These are phyloP conservation scores for Pseudorhiza aurosa DNA, from an alignment of 30 jellyfish, hydroid and myxozoan genomes.

Conservation along the genomic window DNA sequence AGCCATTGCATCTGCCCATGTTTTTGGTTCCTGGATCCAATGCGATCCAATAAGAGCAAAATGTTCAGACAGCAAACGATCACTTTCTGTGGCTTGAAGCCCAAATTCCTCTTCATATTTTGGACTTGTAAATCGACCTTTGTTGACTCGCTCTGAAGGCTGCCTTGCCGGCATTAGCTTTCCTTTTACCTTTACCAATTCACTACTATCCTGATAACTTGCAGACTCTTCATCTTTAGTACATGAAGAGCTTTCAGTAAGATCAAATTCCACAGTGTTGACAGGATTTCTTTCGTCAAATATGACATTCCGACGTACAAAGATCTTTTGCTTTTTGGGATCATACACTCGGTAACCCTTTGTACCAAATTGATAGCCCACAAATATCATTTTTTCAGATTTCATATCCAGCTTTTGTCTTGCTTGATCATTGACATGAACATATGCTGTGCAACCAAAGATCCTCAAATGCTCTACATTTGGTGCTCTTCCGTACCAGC, in stretches of 20 bases:
- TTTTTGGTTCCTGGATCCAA: background rate
- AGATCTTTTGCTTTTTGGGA: background rate
- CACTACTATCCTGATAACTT: background rate
- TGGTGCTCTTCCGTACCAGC: background rate
- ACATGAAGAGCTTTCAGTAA: background rate
- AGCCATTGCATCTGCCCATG: background rate
- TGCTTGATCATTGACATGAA: background rate
- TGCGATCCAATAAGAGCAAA: background rate
- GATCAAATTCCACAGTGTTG: background rate
- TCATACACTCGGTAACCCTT: background rate
- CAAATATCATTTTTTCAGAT: background rate
- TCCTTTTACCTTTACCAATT: background rate
- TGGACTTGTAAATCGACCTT: background rate
- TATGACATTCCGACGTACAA: background rate
- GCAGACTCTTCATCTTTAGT: background rate
- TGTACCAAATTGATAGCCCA: conserved; percentile 1
- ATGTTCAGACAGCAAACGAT: background rate
- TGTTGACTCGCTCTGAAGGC: background rate
- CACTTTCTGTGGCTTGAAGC: background rate
- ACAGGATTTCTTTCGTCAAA: background rate
- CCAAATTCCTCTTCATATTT: background rate
- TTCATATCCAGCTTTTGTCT: background rate
- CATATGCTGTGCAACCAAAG: background rate
- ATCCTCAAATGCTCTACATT: background rate
- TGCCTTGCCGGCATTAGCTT: background rate